Evolutionary conservation across 1,140 invertebrate species (phyloP).

Genomic region (Brachionus manjavacas): DNA sequence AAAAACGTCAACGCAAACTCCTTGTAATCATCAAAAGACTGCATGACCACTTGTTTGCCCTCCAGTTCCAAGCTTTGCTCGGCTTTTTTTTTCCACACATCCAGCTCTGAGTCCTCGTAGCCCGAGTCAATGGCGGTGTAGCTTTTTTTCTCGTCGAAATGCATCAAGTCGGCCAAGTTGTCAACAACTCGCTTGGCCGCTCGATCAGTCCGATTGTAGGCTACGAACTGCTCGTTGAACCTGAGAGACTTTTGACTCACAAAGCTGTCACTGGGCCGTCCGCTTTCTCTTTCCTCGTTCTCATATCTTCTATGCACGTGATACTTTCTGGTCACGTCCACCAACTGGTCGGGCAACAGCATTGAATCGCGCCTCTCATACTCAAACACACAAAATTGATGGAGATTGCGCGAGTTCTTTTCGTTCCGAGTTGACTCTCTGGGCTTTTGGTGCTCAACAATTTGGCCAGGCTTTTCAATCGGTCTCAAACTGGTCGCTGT

Average conservation of each 20-base stretch:
- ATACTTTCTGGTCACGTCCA: constrained; percentile 24
- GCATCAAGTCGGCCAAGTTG: background rate
- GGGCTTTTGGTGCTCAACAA: background rate
- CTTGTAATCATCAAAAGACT: background rate
- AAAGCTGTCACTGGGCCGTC: background rate
- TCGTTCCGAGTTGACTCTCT: background rate
- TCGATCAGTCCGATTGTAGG: background rate
- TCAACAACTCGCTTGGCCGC: background rate
- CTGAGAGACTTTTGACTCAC: background rate
- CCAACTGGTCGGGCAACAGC: background rate
- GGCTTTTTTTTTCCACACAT: background rate
- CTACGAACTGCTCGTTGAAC: background rate
- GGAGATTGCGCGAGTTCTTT: constrained; percentile 9
- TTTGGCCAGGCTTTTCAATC: background rate
- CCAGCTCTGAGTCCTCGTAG: background rate
- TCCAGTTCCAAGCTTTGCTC: background rate
- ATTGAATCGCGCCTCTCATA: constrained; percentile 2
- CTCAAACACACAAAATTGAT: constrained; percentile 36
- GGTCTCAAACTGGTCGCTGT: background rate
- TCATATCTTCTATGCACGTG: background rate
- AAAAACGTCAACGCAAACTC: constrained; percentile 49
- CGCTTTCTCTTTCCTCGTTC: background rate
- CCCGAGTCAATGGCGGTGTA: background rate
- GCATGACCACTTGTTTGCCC: background rate
- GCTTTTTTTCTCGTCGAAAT: constrained; percentile 1